A percentile compares a stretch with the other conserved stretches of the same genome.
Evolutionary conservation across 2,888 invertebrate genomes (phyloP).

Genomic region (Drosophila kanekoi): DNA sequence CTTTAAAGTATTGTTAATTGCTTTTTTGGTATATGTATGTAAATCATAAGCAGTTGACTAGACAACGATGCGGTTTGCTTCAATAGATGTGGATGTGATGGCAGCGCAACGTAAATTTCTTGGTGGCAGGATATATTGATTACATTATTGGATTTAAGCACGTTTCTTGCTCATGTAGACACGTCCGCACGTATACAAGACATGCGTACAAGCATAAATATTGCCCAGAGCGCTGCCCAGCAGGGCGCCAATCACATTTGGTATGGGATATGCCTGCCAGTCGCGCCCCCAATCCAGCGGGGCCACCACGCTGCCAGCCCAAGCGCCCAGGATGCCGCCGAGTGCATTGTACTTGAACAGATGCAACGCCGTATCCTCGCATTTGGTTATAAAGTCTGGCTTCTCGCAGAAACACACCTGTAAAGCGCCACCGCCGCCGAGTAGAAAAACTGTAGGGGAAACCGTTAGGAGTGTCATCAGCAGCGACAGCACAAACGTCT

Average conservation of each 20-base stretch:
- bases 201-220: conserved; percentile 84
- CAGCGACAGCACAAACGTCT: conserved; percentile 83
- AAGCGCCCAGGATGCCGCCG: conserved; percentile 88
- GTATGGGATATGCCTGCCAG: conserved; percentile 92
- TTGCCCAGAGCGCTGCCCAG: conserved; percentile 87
- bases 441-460: conserved; percentile 83
- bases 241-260: conserved; percentile 88
- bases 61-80: conserved; percentile 51
- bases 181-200: conserved; percentile 82
- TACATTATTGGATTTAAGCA: conserved; percentile 48
- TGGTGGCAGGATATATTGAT: conserved; percentile 66
- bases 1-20: conserved; percentile 71
- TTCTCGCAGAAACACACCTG: conserved; percentile 85
- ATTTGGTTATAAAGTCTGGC: conserved; percentile 82
- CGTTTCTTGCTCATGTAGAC: conserved; percentile 83
- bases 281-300: conserved; percentile 95
- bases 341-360: conserved; percentile 84
- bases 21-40: conserved; percentile 62
- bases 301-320: conserved; percentile 91
- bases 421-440: conserved; percentile 84
- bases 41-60: conserved; percentile 73
- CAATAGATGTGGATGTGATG: conserved; percentile 47
- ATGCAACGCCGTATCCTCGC: conserved; percentile 83
- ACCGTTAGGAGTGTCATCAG: conserved; percentile 84
- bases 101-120: conserved; percentile 67